Evolutionary conservation across 2,797 vertebrate species (phyloP).

Genomic region (Rhynchotus rufescens): DNA sequence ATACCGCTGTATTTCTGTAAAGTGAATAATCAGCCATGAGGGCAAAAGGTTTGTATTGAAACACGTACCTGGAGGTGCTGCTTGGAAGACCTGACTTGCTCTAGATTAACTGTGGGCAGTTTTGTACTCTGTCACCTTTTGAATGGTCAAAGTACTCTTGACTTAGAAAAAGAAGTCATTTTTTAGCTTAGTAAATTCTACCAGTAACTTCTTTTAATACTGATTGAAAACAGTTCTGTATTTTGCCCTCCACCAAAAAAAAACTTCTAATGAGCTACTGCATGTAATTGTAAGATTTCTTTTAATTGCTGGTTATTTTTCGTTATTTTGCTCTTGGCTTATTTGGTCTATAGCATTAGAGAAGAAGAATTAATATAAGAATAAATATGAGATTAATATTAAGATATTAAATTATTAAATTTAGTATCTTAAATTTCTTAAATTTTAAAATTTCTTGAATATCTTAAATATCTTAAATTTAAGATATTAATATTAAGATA

Average conservation of each 20-base stretch:
- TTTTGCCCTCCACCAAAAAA: too few species aligned
- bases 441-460: too few species aligned
- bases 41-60: background rate
- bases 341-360: background rate
- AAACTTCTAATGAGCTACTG: too few species aligned
- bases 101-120: background rate
- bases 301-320: background rate
- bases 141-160: background rate
- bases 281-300: too few species aligned
- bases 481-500: too few species aligned
- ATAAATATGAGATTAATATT: too few species aligned
- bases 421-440: too few species aligned
- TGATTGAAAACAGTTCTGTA: background rate
- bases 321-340: background rate
- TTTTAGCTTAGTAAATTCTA: too few species aligned
- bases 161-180: background rate
- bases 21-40: background rate
- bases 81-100: background rate
- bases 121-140: background rate
- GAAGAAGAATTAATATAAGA: too few species aligned
- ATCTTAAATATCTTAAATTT: too few species aligned
- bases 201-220: background rate
- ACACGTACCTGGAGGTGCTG: background rate
- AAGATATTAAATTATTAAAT: too few species aligned
- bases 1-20: fast-evolving